Conservation (phyloP, 2,888 invertebrate genomes). For the Microctonus aethiopoides region DNA sequence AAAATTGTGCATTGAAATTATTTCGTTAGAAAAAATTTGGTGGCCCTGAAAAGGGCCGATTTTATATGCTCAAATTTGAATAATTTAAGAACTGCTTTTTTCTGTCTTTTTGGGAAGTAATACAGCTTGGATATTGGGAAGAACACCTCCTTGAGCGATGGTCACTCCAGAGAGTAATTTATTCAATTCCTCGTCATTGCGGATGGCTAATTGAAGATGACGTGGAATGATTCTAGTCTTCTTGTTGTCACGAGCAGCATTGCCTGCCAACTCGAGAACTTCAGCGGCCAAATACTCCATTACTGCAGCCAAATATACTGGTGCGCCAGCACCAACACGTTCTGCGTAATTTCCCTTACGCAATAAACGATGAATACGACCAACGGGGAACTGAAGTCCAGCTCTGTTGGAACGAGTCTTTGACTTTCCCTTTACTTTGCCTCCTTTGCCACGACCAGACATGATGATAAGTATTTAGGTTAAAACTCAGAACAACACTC, state of each 20-base stretch:
- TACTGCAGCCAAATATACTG: constrained; percentile 72
- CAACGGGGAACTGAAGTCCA: constrained; percentile 72
- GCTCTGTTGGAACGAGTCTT: constrained; percentile 70
- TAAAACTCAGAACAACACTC: neutral
- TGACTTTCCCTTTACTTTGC: constrained; percentile 49
- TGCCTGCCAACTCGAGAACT: constrained; percentile 75
- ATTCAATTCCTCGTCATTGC: constrained; percentile 85
- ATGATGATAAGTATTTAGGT: constrained; percentile 30
- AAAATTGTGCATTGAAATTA: no score
- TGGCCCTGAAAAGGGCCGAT: no score
- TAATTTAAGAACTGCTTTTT: constrained; percentile 43
- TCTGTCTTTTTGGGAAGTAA: constrained; percentile 79
- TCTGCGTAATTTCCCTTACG: constrained; percentile 74
- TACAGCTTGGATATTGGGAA: constrained; percentile 82
- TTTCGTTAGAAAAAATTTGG: no score
- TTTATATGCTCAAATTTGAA: no score
- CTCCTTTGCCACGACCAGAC: constrained; percentile 52
- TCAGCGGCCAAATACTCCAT: constrained; percentile 78
- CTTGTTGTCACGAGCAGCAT: constrained; percentile 77
- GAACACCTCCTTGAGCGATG: constrained; percentile 85
- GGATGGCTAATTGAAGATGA: constrained; percentile 81
- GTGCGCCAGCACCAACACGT: constrained; percentile 70
- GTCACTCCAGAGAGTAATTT: constrained; percentile 80
- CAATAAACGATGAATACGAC: constrained; percentile 70
- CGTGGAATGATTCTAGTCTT: constrained; percentile 77